These are phyloP conservation scores for Drosophila biarmipes DNA, from an alignment of 1,140 invertebrate species.

Conservation along the genomic window DNA sequence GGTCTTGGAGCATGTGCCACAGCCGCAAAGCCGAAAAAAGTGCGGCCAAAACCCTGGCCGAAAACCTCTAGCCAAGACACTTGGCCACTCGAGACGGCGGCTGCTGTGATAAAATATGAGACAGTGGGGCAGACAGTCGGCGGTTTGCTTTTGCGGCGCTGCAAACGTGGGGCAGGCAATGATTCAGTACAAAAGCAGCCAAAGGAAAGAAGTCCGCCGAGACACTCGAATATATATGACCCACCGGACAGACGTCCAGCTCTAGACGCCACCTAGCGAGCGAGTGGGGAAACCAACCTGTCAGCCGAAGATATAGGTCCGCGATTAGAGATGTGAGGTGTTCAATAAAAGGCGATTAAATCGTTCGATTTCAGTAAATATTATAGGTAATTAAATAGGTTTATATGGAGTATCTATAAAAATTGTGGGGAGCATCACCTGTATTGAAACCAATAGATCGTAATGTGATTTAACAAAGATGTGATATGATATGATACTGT, in stretches of 20 bases:
- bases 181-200: constrained; percentile 76
- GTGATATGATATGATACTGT: too few species aligned
- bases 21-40: constrained; percentile 27
- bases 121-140: constrained; percentile 80
- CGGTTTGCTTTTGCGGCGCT: constrained; percentile 40
- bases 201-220: constrained; percentile 47
- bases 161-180: constrained; percentile 31
- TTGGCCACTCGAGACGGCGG: constrained; percentile 74
- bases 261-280: constrained; percentile 72
- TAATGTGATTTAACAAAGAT: too few species aligned
- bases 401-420: too few species aligned
- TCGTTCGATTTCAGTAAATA: background rate
- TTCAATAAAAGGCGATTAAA: constrained; percentile 1
- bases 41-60: constrained; percentile 27
- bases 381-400: background rate
- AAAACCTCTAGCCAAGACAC: constrained; percentile 62
- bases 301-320: constrained; percentile 61
- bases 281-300: constrained; percentile 69
- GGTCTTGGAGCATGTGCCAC: constrained; percentile 72
- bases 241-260: constrained; percentile 38
- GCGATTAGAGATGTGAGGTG: constrained; percentile 39
- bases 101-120: constrained; percentile 80
- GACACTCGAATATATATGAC: constrained; percentile 36
- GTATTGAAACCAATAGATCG: too few species aligned
- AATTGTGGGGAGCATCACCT: too few species aligned